Evolutionary conservation across 2,888 invertebrate species (phyloP).

Genomic region (Chouioia cunea): DNA sequence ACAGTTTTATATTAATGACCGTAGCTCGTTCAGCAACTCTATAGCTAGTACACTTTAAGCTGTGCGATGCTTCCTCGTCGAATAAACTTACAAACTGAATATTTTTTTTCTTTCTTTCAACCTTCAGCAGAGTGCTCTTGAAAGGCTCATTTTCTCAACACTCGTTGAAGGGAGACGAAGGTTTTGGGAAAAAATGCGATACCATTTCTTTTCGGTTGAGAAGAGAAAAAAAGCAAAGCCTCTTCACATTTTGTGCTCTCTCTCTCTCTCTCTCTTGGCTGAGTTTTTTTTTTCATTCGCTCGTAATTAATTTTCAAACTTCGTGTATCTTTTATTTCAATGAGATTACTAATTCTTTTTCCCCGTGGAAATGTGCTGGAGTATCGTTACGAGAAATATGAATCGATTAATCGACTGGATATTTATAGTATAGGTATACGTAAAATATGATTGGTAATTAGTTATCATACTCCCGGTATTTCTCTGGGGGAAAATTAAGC

Average conservation of each 20-base stretch:
- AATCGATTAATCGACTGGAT: too few species aligned
- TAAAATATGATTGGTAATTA: too few species aligned
- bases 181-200: slow-evolving; percentile 33
- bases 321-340: too few species aligned
- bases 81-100: slow-evolving; percentile 34
- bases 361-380: too few species aligned
- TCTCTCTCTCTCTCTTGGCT: too few species aligned
- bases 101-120: not conserved
- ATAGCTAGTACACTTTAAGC: too few species aligned
- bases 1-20: slow-evolving; percentile 29
- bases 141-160: slow-evolving; percentile 31
- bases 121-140: slow-evolving; percentile 13
- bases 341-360: too few species aligned
- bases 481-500: too few species aligned
- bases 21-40: not conserved
- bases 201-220: slow-evolving; percentile 29
- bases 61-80: not conserved
- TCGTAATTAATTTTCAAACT: slow-evolving; percentile 33
- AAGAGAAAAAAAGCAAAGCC: slow-evolving; percentile 3
- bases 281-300: slow-evolving; percentile 30
- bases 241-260: slow-evolving; percentile 6
- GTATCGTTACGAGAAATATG: too few species aligned
- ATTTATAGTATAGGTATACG: too few species aligned
- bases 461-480: too few species aligned
- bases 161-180: not conserved